Evolutionary conservation across 2,113 vertebrate genomes (phyloP).

Genomic region (Paradoxurus hermaphroditus): DNA sequence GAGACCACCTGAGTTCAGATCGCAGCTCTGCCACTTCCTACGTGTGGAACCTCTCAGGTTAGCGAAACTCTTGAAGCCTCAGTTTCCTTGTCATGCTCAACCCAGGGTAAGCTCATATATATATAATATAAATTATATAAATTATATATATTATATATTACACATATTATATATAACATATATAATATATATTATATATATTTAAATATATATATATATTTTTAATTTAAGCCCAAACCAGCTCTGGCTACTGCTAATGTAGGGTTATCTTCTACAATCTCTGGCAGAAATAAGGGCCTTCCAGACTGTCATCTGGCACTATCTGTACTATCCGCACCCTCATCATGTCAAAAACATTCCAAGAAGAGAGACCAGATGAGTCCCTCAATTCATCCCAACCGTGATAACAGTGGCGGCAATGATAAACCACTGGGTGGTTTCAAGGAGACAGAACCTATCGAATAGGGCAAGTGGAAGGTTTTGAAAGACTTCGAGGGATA

Average conservation of each 20-base stretch:
- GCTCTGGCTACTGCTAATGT: background rate
- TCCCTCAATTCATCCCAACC: background rate
- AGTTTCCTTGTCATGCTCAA: background rate
- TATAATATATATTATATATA: background rate
- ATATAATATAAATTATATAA: too few species aligned
- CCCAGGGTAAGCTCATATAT: background rate
- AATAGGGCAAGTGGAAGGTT: background rate
- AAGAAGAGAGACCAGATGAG: background rate
- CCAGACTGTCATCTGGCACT: background rate
- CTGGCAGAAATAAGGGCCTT: background rate
- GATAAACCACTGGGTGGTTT: background rate
- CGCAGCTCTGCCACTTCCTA: background rate
- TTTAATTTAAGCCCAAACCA: background rate
- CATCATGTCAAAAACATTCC: background rate
- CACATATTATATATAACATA: too few species aligned
- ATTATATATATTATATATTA: background rate
- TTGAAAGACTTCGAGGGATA: background rate
- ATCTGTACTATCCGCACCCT: background rate
- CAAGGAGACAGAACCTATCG: background rate
- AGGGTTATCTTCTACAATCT: background rate
- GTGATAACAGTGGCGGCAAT: background rate
- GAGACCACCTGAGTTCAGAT: background rate
- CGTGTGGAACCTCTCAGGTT: background rate
- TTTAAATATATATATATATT: background rate
- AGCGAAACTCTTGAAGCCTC: background rate